Conservation (phyloP, 2,113 vertebrate species). For the Oxyruncus cristatus region DNA sequence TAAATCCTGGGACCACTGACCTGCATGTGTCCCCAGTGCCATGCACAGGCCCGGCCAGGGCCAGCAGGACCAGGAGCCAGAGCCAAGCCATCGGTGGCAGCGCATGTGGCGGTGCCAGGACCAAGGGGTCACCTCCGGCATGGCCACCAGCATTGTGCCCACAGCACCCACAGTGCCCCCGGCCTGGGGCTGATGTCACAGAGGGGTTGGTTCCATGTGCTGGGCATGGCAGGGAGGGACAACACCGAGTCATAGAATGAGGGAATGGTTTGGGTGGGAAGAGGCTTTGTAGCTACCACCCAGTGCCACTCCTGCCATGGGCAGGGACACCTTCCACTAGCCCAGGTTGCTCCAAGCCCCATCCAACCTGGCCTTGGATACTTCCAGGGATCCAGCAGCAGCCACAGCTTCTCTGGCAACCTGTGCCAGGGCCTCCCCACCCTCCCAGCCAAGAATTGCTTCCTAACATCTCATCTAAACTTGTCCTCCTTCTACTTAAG, state of each 20-base stretch:
- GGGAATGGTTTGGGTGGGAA: background rate
- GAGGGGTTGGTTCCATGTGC: background rate
- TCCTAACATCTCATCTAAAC: no score
- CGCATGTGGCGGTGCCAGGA: background rate
- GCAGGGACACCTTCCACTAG: no score
- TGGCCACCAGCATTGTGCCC: background rate
- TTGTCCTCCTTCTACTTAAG: no score
- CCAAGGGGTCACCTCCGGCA: background rate
- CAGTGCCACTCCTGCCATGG: no score
- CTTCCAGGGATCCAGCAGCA: no score
- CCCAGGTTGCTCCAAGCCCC: no score
- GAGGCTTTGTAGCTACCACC: no score
- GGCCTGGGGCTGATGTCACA: background rate
- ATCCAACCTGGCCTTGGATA: no score
- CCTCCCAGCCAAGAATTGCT: no score
- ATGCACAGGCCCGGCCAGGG: accelerated
- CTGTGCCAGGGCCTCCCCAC: no score
- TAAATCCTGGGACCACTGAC: background rate
- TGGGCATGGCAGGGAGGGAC: background rate
- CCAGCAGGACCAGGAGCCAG: background rate
- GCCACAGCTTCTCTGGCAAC: no score
- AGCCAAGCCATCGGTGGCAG: background rate
- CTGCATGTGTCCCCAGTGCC: background rate
- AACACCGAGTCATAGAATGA: background rate
- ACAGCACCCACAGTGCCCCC: background rate